A percentile compares a stretch with the other conserved stretches of the same genome.
Conservation (phyloP, 2,888 invertebrate genomes). For the Andrena bicolor region DNA sequence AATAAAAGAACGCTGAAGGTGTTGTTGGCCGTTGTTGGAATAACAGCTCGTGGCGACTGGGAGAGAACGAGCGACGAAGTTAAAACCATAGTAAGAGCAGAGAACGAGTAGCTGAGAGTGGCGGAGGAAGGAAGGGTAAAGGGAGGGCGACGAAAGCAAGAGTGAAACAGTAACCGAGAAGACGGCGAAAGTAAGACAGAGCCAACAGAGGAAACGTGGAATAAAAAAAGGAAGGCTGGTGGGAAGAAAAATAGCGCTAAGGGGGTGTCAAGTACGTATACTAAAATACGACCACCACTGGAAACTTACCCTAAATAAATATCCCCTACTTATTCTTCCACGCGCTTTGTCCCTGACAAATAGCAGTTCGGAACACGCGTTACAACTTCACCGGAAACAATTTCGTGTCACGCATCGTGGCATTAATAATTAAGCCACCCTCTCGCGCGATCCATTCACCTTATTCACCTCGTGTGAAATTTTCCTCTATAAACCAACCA, state of each 20-base stretch:
- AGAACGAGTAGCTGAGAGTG: not conserved
- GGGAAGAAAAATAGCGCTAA: constrained; percentile 70
- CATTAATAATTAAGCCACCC: constrained; percentile 5
- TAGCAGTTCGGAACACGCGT: constrained; percentile 7
- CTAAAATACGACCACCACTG: constrained; percentile 41
- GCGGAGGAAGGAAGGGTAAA: constrained; percentile 1
- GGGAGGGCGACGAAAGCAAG: constrained; percentile 23
- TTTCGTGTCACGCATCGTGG: not conserved
- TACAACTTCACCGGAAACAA: constrained; percentile 15
- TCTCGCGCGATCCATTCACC: not conserved
- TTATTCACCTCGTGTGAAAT: not conserved
- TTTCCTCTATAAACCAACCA: too few species aligned
- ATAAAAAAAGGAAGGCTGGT: constrained; percentile 20
- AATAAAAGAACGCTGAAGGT: constrained; percentile 69
- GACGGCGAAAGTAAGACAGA: not conserved
- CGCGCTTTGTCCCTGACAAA: constrained; percentile 65
- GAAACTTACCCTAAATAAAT: constrained; percentile 78
- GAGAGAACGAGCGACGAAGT: constrained; percentile 26
- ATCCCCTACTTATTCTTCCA: constrained; percentile 68
- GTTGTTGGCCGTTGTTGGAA: constrained; percentile 52
- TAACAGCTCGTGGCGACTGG: constrained; percentile 37
- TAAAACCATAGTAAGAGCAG: constrained; percentile 24
- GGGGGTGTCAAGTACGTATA: constrained; percentile 65
- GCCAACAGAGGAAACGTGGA: not conserved
- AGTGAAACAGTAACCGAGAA: constrained; percentile 12